A percentile compares a stretch with the other conserved stretches of the same genome.
Evolutionary conservation across 2,113 vertebrate species (phyloP).

Genomic region (Emydocephalus ijimae): DNA sequence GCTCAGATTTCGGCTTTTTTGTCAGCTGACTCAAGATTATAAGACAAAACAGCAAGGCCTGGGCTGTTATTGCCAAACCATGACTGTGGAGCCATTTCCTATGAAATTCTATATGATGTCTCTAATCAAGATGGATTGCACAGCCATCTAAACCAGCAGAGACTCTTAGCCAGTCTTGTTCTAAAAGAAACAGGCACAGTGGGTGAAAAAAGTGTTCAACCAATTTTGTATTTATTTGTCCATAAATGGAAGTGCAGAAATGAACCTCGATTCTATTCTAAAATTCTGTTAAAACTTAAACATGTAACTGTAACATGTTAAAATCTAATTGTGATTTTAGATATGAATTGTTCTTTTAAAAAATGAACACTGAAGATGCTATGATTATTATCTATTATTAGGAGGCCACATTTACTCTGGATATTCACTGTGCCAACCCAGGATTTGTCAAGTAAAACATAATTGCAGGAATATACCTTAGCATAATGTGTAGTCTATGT

Average conservation of each 20-base stretch:
- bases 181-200: background rate
- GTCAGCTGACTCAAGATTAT: conserved; percentile 52
- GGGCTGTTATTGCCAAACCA: conserved; percentile 39
- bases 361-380: background rate
- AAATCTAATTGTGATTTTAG: background rate
- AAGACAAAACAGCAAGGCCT: conserved; percentile 51
- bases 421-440: background rate
- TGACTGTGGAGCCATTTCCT: conserved; percentile 31
- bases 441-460: background rate
- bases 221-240: conserved; percentile 11
- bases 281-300: background rate
- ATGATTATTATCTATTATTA: background rate
- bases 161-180: conserved; percentile 1
- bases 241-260: background rate
- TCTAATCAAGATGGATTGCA: background rate
- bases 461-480: background rate
- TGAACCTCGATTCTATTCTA: background rate
- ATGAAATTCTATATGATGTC: conserved; percentile 37
- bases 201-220: background rate
- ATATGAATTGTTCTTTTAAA: conserved; percentile 10
- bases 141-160: conserved; percentile 13
- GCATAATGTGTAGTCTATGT: background rate
- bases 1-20: conserved; percentile 49
- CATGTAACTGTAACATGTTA: background rate
- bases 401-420: background rate